Evolutionary conservation across 2,888 invertebrate genomes (phyloP).

Genomic region (Drosophila koepferae): DNA sequence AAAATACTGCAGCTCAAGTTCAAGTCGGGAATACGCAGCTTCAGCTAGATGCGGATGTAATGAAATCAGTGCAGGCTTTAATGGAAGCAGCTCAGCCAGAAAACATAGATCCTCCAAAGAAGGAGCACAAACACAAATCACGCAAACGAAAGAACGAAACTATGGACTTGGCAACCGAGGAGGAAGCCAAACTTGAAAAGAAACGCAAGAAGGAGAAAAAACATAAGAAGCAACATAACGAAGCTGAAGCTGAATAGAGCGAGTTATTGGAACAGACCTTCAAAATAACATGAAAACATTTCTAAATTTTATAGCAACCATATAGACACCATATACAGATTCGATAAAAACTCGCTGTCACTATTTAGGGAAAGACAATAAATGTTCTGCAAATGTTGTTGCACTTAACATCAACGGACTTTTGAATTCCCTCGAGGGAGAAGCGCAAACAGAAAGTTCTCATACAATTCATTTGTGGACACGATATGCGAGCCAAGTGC

Average conservation of each 20-base stretch:
- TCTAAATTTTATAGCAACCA: too few species aligned
- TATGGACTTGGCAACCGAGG: background rate
- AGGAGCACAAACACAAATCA: background rate
- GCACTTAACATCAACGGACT: conserved; percentile 28
- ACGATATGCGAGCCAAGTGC: conserved; percentile 28
- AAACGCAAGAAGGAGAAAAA: background rate
- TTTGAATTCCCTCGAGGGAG: conserved; percentile 25
- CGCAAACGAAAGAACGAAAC: conserved; percentile 11
- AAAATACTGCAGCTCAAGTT: background rate
- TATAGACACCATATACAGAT: too few species aligned
- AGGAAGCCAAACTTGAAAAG: background rate
- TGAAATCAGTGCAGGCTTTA: background rate
- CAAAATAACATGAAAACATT: too few species aligned
- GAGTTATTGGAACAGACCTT: too few species aligned
- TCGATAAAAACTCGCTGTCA: conserved; percentile 2
- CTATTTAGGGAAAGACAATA: conserved; percentile 18
- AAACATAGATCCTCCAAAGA: background rate
- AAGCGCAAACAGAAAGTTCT: conserved; percentile 43
- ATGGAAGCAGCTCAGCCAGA: background rate
- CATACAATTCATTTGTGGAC: conserved; percentile 46
- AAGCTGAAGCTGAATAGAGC: background rate
- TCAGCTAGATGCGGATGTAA: background rate
- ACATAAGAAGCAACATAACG: background rate
- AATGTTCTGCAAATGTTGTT: conserved; percentile 36
- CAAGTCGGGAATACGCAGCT: background rate